Base-by-base conservation (phyloP, 2,797 vertebrate genomes). In the Dicrostonyx torquatus region DNA sequence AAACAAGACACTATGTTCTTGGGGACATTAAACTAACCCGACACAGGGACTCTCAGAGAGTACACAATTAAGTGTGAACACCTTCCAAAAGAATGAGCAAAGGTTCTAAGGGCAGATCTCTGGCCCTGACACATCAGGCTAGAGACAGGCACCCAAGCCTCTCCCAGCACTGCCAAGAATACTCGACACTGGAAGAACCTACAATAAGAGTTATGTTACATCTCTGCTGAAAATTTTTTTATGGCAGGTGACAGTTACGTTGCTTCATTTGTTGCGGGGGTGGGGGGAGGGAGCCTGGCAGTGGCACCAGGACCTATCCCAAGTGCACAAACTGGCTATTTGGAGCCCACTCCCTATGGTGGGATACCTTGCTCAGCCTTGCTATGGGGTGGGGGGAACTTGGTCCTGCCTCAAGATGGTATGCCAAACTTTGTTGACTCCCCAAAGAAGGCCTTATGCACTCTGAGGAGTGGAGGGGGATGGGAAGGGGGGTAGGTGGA, bases 171-270 rank as follows among this genome's bases (percentile, higher is more conserved):
- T 72, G 87, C 84, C 84, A 94, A 87, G 70, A 94, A 80, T 91
- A 83, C 55, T 17, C 37, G 48, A 87, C 79, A 10, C 91, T 77
- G 40, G 82, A 89, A 82, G 66, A 92, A 64, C 79, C 86, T 84
- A 88, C 40, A n/a, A 14, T 45, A 83, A 70, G 89, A 78, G n/a
- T 93, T 79, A 20, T 1, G 22, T 89, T 90, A 87, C 75, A 48
- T 1, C 13, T 20, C 40, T 37, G n/a, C 78, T 62, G 66, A 75
- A 88, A 78, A 55, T 17, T 34, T 84, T 37, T 53, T 77, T 73
- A 60, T 0, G 29, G 68, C 58, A 20, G 55, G 55, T 58, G 55
- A 58, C 20, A 58, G 20, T 58, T 58, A 58, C 6, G 6, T 58
- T 18, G 18, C 55, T 58, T 58, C 17, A 58, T 58, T 18, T 22